Evolutionary conservation across 2,888 invertebrate species (phyloP).

Genomic region (Julus scanicus): DNA sequence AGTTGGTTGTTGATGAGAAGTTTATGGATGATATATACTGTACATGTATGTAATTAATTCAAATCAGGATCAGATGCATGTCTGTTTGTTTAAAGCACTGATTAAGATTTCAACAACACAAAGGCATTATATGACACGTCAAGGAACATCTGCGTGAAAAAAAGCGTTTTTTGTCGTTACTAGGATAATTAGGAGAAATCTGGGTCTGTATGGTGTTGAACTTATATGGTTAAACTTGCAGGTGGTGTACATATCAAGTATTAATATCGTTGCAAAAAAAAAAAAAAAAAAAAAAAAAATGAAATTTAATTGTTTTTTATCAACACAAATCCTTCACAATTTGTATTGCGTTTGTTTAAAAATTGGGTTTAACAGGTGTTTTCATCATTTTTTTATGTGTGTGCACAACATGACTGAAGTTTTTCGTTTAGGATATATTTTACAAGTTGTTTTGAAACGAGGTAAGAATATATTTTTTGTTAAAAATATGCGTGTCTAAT

Average conservation of each 20-base stretch:
- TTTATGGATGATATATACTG: not conserved
- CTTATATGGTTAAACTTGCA: not conserved
- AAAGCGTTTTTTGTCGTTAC: not conserved
- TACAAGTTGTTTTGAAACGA: not conserved
- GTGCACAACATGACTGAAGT: not conserved
- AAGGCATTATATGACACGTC: not conserved
- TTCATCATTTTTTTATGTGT: not conserved
- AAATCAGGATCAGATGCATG: not conserved
- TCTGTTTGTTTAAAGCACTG: not conserved
- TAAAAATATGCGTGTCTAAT: constrained; percentile 11
- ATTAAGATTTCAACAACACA: not conserved
- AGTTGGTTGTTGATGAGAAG: not conserved
- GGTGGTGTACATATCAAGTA: not conserved
- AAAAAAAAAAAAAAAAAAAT: not conserved
- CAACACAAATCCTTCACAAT: not conserved
- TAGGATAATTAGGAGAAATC: not conserved
- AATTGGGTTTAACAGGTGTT: not conserved
- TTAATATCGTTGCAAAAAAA: not conserved
- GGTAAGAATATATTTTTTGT: not conserved
- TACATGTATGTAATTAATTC: not conserved
- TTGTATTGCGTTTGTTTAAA: not conserved
- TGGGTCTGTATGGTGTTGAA: not conserved
- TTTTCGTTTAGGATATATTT: not conserved
- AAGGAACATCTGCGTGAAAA: not conserved
- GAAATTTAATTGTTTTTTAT: constrained; percentile 23